Percentiles rank a stretch among this genome's conserved stretches.
Evolutionary conservation across 2,888 invertebrate genomes (phyloP).

Genomic region (Synanthedon vespiformis): DNA sequence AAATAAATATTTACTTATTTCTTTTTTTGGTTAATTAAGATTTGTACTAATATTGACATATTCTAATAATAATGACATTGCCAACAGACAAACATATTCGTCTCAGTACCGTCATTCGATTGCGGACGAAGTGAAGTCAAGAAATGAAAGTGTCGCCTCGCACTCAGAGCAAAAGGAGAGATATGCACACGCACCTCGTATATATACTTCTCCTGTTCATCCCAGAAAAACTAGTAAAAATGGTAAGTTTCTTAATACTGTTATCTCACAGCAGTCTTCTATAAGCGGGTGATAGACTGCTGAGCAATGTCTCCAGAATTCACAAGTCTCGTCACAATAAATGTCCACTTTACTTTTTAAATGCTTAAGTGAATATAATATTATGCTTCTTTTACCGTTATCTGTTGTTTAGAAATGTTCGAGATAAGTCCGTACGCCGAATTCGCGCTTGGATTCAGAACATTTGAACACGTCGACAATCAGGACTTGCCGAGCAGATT

Average conservation of each 20-base stretch:
- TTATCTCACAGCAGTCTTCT: too few relatives aligned
- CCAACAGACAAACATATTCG: constrained; percentile 43
- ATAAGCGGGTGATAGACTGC: too few relatives aligned
- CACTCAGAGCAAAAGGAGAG: constrained; percentile 54
- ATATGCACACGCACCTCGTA: constrained; percentile 53
- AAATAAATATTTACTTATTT: too few relatives aligned
- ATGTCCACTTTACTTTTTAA: neutral
- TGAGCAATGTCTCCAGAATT: too few relatives aligned
- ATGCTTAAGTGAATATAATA: neutral
- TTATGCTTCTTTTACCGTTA: neutral
- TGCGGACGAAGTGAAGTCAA: constrained; percentile 56
- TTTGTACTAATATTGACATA: too few relatives aligned
- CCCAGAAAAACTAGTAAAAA: constrained; percentile 54
- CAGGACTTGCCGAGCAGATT: constrained; percentile 58
- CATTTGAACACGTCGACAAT: constrained; percentile 63
- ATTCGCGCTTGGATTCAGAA: constrained; percentile 61
- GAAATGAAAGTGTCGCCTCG: constrained; percentile 51
- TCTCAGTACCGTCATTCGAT: constrained; percentile 60
- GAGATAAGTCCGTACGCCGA: constrained; percentile 68
- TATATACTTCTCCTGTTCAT: constrained; percentile 61
- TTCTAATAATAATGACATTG: neutral
- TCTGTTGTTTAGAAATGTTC: constrained; percentile 51
- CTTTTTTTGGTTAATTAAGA: too few relatives aligned
- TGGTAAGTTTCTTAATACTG: constrained; percentile 24
- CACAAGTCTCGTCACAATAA: too few relatives aligned